Percentiles rank a stretch among this genome's conserved stretches.
phyloP scores from a whole-genome alignment of 1,140 invertebrate species.

The Sipha flava region DNA sequence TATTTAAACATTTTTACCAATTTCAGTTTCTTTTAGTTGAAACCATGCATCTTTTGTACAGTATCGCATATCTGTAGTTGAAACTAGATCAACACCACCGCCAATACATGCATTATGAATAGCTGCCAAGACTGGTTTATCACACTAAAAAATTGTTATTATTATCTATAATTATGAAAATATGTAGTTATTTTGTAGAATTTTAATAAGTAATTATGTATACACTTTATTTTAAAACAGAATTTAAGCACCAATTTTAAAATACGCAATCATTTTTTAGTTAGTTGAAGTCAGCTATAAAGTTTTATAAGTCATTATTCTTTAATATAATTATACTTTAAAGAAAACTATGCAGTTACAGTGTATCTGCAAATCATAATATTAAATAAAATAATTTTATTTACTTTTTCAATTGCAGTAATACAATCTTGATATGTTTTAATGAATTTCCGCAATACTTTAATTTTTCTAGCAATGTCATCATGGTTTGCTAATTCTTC shows the following conservation, averaged over 20 bases:
- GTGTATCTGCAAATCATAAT: no score
- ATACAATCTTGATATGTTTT: conserved; percentile 67
- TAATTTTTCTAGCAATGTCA: conserved; percentile 73
- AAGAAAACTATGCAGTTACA: no score
- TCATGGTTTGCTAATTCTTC: conserved; percentile 53
- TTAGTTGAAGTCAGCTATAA: no score
- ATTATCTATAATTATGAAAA: conserved; percentile 51
- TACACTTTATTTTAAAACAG: no score
- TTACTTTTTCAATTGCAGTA: conserved; percentile 66
- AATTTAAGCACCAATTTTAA: no score
- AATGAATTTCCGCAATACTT: conserved; percentile 58
- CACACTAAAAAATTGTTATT: conserved; percentile 50
- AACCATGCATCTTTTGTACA: conserved; percentile 87
- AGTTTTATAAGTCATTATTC: no score
- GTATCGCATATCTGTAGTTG: conserved; percentile 84
- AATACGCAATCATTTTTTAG: no score
- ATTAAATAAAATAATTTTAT: no score
- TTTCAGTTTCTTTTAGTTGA: conserved; percentile 73
- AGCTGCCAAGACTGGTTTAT: conserved; percentile 83
- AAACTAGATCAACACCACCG: conserved; percentile 78
- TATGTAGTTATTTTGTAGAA: no score
- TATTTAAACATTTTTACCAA: conserved; percentile 39
- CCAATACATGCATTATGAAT: conserved; percentile 85
- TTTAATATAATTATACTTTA: no score
- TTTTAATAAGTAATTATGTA: no score